Conservation (phyloP, 2,113 vertebrate species). For the Sander lucioperca region DNA sequence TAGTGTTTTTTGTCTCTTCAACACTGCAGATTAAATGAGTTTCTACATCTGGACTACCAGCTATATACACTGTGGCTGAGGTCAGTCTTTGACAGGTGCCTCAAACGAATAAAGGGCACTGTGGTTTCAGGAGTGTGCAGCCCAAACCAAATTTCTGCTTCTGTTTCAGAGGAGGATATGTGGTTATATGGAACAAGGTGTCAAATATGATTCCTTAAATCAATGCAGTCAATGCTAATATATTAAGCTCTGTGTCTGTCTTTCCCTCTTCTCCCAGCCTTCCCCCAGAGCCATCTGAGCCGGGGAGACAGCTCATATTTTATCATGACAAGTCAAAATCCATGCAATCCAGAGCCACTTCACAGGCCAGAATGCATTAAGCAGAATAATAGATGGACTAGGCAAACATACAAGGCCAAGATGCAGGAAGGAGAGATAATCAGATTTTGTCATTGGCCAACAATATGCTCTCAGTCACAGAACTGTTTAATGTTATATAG, state of each 20-base stretch:
- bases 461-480: background rate
- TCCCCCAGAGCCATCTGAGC: conserved; percentile 11
- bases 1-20: conserved; percentile 5
- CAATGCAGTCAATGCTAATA: conserved; percentile 13
- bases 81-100: conserved; percentile 37
- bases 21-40: conserved; percentile 1
- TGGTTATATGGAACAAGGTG: conserved; percentile 2
- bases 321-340: conserved; percentile 60
- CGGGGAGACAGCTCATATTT: conserved; percentile 61
- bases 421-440: conserved; percentile 30
- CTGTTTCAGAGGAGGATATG: background rate
- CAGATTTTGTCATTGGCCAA: conserved; percentile 1
- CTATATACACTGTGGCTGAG: conserved; percentile 2
- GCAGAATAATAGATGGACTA: conserved; percentile 54
- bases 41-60: background rate
- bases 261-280: conserved; percentile 15
- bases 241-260: background rate
- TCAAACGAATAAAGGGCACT: conserved; percentile 40
- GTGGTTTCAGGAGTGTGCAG: conserved; percentile 4
- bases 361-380: conserved; percentile 46
- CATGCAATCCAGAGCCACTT: conserved; percentile 42
- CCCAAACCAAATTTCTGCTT: background rate
- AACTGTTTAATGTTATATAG: background rate
- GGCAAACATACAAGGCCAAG: conserved; percentile 41
- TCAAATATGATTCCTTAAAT: conserved; percentile 16